Base-by-base conservation (phyloP, 2,113 vertebrate species). In the Puntigrus tetrazona region DNA sequence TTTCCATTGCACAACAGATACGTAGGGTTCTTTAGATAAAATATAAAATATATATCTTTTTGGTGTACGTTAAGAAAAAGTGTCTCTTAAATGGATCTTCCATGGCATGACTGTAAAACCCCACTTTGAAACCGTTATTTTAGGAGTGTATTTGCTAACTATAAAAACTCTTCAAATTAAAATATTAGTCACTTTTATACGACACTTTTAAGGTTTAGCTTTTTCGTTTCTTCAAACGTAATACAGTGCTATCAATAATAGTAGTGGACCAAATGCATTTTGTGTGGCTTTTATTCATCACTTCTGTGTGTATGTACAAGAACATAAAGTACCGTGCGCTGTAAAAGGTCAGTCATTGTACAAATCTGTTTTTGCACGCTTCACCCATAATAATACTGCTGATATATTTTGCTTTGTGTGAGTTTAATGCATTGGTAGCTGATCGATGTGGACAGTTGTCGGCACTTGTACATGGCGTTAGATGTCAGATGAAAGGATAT, bases 401-500 rank as follows among this genome's bases (percentile, higher is more conserved):
- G 18, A 45, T 1, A 47, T 59, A 22, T 45, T 81, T 50, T 67
- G 14, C 61, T 14, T 22, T 3, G 61, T 25, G 9, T 31, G 78
- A 67, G 61, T 82, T n/a, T 36, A 3, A 36, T 82, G 22, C 14
- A 50, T 25, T 82, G 43, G 6, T 38, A 27, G 29, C 45, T 38
- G 78, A 65, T 80, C n/a, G 27, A 67, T 59, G 20, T 34, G 22
- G 47, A 67, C 50, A 41, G 36, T 13, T 61, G 55, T 25, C 29
- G 65, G 41, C 47, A 77, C 63, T 55, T 52, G 5, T 27, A 27
- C 14, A 75, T 59, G 84, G 34, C 22, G 45, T 85, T 69, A 81
- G 47, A 81, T 78, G 50, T 67, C 45, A 85, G 75, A 83, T 34
- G 52, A 70, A 61, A 83, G 79, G 65, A 47, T 70, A 69, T 85